Percentiles rank a stretch among this genome's conserved stretches.
Evolutionary conservation across 2,797 vertebrate species (phyloP).

Genomic region (Hephaestus fuliginosus): DNA sequence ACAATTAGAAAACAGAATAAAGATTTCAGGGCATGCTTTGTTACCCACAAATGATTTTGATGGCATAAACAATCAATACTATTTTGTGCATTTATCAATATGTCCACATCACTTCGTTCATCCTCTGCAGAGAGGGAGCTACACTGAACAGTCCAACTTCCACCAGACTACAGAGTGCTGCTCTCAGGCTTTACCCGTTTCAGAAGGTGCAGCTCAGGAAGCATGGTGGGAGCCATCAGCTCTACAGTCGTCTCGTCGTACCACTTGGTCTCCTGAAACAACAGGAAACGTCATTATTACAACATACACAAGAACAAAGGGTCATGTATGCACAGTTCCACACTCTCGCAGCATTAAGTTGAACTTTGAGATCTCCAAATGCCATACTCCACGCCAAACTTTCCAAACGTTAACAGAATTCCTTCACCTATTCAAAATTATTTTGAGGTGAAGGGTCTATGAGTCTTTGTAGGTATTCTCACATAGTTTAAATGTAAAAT

Average conservation of each 20-base stretch:
- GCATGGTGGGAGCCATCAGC: constrained; percentile 95
- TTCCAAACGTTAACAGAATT: not conserved
- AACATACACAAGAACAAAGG: not conserved
- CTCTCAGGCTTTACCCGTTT: constrained; percentile 88
- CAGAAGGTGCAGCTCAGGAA: constrained; percentile 96
- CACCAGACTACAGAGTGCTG: not conserved
- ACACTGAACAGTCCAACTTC: not conserved
- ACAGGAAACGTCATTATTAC: not conserved
- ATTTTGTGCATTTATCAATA: not conserved
- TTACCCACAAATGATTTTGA: not conserved
- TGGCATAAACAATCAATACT: not conserved
- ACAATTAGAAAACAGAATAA: not conserved
- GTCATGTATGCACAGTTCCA: not conserved
- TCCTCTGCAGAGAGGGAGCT: not conserved
- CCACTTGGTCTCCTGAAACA: constrained; percentile 92
- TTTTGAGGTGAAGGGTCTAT: not conserved
- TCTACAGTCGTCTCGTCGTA: constrained; percentile 96
- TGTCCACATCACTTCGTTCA: not conserved
- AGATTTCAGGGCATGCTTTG: not conserved
- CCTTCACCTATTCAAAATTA: not conserved
- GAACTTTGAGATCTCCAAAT: not conserved
- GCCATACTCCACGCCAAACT: not conserved
- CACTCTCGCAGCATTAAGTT: not conserved
- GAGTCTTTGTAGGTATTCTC: not conserved
- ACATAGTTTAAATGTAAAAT: not conserved